Evolutionary conservation across 2,888 invertebrate genomes (phyloP).

Genomic region (Nemotelus nigrinus): DNA sequence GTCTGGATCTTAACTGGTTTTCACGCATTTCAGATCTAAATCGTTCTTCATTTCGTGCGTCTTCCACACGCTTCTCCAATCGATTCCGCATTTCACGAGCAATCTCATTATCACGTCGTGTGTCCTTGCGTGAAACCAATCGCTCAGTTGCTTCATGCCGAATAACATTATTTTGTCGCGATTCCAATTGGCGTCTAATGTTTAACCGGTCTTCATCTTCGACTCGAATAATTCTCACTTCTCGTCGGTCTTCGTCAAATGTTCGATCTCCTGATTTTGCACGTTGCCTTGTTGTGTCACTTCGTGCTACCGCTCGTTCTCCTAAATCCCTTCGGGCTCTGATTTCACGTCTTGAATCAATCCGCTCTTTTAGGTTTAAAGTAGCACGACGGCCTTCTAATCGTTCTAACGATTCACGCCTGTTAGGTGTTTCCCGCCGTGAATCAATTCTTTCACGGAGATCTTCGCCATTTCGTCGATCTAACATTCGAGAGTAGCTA

Average conservation of each 20-base stretch:
- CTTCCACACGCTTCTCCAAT: too few relatives aligned
- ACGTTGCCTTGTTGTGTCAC: not conserved
- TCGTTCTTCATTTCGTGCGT: not conserved
- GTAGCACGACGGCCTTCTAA: not conserved
- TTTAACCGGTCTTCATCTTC: too few relatives aligned
- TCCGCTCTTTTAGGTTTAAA: not conserved
- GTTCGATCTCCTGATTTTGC: not conserved
- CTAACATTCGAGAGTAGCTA: not conserved
- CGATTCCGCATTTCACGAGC: too few relatives aligned
- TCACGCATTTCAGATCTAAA: not conserved
- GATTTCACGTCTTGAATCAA: not conserved
- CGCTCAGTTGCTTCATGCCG: too few relatives aligned
- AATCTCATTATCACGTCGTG: too few relatives aligned
- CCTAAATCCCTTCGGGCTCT: not conserved
- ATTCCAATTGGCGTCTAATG: too few relatives aligned
- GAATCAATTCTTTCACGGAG: slow-evolving; percentile 13
- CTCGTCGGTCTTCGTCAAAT: not conserved
- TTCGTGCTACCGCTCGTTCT: not conserved
- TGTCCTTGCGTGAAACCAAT: too few relatives aligned
- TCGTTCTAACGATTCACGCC: not conserved
- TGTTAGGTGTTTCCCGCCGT: not conserved
- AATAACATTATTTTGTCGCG: too few relatives aligned
- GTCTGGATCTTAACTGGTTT: not conserved
- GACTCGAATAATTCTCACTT: too few relatives aligned
- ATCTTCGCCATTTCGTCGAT: slow-evolving; percentile 7